Evolutionary conservation across 2,797 vertebrate genomes (phyloP).

Genomic region (Sebastes flavidus): DNA sequence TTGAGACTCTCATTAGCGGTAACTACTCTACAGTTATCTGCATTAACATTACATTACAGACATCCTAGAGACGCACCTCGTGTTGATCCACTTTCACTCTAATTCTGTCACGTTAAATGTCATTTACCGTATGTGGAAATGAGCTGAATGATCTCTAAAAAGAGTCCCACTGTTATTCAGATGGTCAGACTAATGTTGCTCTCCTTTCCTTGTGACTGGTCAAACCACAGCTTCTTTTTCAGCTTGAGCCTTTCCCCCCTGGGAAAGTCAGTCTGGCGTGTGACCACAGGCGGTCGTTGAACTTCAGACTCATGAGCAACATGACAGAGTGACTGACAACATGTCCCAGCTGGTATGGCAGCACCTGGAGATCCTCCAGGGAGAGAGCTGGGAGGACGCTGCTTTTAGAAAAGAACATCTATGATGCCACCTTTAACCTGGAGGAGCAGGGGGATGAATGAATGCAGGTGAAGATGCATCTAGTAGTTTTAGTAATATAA

Average conservation of each 20-base stretch:
- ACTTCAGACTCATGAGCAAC: slow-evolving; percentile 5
- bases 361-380: slow-evolving; percentile 31
- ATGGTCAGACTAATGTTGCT: not conserved
- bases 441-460: not conserved
- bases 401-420: slow-evolving; percentile 21
- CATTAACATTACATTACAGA: slow-evolving; percentile 72
- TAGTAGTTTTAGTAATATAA: not conserved
- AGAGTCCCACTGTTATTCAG: not conserved
- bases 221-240: not conserved
- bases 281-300: slow-evolving; percentile 17
- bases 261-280: not conserved
- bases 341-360: slow-evolving; percentile 34
- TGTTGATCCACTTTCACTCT: slow-evolving; percentile 38
- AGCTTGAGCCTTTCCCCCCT: not conserved
- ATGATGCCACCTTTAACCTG: not conserved
- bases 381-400: slow-evolving; percentile 7
- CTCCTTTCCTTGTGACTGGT: not conserved
- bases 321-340: slow-evolving; percentile 41
- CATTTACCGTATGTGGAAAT: slow-evolving; percentile 11
- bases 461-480: not conserved
- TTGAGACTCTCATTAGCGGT: slow-evolving; percentile 67
- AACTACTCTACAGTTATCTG: slow-evolving; percentile 54
- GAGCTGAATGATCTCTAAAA: slow-evolving; percentile 2
- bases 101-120: slow-evolving; percentile 47
- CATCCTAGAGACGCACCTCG: slow-evolving; percentile 50